Evolutionary conservation across 2,888 invertebrate species (phyloP).

Genomic region (Amorpha juglandis): DNA sequence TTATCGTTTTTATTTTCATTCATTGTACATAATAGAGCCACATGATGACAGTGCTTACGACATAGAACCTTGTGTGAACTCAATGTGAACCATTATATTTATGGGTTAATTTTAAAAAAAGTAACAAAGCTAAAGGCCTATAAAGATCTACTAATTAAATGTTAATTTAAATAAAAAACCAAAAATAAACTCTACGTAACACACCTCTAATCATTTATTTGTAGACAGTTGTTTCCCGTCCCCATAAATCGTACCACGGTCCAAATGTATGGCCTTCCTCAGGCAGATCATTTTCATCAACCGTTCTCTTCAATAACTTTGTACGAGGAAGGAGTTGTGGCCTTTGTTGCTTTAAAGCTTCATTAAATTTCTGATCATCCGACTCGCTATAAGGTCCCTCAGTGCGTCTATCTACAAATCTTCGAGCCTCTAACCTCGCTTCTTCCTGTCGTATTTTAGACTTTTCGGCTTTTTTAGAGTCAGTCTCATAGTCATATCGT

Average conservation of each 20-base stretch:
- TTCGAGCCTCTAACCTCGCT: constrained; percentile 73
- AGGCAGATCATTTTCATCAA: constrained; percentile 75
- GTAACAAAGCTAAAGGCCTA: not conserved
- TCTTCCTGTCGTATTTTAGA: constrained; percentile 80
- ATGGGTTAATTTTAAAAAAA: no score
- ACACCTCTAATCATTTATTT: constrained; percentile 69
- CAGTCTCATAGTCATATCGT: constrained; percentile 79
- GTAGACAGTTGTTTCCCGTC: constrained; percentile 87
- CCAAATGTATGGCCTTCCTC: constrained; percentile 90
- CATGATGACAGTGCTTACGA: no score
- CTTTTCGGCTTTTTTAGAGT: constrained; percentile 82
- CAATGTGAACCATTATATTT: no score
- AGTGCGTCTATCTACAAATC: constrained; percentile 68
- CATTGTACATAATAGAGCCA: no score
- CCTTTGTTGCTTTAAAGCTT: constrained; percentile 77
- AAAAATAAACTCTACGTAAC: constrained; percentile 44
- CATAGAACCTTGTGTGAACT: no score
- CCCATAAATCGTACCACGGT: constrained; percentile 96
- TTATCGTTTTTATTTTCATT: no score
- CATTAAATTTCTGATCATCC: constrained; percentile 84
- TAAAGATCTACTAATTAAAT: not conserved
- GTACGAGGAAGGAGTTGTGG: constrained; percentile 88
- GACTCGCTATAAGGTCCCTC: constrained; percentile 80
- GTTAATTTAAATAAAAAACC: constrained; percentile 26
- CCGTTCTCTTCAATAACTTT: constrained; percentile 86